Percentiles rank a stretch among this genome's conserved stretches.
phyloP scores from a whole-genome alignment of 2,113 vertebrate species.

The Eretmochelys imbricata region DNA sequence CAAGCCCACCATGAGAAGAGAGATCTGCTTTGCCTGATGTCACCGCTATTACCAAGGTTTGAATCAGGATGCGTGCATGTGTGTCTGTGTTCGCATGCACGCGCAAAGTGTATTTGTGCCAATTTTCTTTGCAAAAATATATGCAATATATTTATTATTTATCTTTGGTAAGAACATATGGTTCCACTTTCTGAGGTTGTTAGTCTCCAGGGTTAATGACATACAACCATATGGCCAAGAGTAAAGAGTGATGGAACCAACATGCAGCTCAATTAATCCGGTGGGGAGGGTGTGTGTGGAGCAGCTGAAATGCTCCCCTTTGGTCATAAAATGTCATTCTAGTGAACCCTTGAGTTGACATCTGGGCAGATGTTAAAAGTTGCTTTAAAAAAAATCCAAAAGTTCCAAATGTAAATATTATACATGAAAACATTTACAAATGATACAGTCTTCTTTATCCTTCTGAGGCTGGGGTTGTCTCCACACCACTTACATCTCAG shows the following conservation, averaged over 20 bases:
- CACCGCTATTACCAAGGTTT: rapidly evolving
- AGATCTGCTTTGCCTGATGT: not conserved
- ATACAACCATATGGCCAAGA: conserved; percentile 77
- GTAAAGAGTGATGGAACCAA: conserved; percentile 77
- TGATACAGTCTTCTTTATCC: conserved; percentile 55
- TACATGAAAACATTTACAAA: conserved; percentile 77
- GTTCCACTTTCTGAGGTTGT: conserved; percentile 78
- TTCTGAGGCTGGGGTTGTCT: conserved; percentile 50
- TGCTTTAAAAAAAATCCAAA: conserved; percentile 14
- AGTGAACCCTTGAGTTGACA: conserved; percentile 20
- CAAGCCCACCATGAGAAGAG: rapidly evolving
- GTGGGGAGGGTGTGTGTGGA: not conserved
- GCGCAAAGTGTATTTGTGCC: not conserved
- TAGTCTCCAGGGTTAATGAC: conserved; percentile 75
- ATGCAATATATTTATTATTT: conserved; percentile 51
- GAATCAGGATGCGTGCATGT: rapidly evolving
- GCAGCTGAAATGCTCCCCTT: conserved; percentile 39
- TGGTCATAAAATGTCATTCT: conserved; percentile 26
- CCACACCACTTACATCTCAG: conserved; percentile 47
- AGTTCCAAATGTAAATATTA: conserved; percentile 77
- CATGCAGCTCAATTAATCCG: conserved; percentile 58
- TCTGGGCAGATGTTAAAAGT: conserved; percentile 66
- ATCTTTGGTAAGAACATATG: conserved; percentile 73
- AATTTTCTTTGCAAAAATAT: not conserved
- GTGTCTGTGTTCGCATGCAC: not conserved